Base-by-base conservation (phyloP, 1,140 invertebrate genomes). In the Maniola jurtina region DNA sequence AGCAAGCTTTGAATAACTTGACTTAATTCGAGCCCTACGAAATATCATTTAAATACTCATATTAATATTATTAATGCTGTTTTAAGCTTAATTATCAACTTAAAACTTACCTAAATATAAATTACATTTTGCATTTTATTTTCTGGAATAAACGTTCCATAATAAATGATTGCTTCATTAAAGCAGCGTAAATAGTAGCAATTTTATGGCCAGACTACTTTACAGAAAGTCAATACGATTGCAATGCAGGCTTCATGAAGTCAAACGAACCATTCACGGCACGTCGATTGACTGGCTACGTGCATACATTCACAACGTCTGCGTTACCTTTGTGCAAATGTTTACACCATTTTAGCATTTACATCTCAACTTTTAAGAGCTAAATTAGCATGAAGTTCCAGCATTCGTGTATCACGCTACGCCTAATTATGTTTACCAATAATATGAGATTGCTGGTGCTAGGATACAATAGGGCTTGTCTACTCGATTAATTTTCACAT, bases 351-450 rank as follows among this genome's bases (percentile, higher is more conserved):
- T 52, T 52, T 25, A 52, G 48, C 16, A 16, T 52, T 52, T 52
- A 52, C 10, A 0, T 0, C 5, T 6, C 8, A 9, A 52, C 0
- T 2, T 16, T 16, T 52, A 16, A 25, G 48, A 52, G 5, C 48
- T 16, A 52, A 9, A 52, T 6, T 52, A 16, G 14, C 16, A 52
- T 52, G 48, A 25, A 9, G 14, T 52, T 15, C 6, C 15, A 1
- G 15, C 25, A 11, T 52, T 52, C 16, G 16, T 52, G 48, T 52
- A 52, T 52, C 48, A 52, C 48, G 16, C 5, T 52, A 40, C 14
- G 38, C 56, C 56, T 58, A 36, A 38, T 58, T 58, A 40, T 58
- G 36, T 58, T 58, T 58, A 36, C 35, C 56, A 58, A 58, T 58
- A 58, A 38, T 58, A 33, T 40, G 56, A 58, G 15, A 58, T 58